Conservation (phyloP, 1,140 invertebrate species). For the Aphelinus certus region DNA sequence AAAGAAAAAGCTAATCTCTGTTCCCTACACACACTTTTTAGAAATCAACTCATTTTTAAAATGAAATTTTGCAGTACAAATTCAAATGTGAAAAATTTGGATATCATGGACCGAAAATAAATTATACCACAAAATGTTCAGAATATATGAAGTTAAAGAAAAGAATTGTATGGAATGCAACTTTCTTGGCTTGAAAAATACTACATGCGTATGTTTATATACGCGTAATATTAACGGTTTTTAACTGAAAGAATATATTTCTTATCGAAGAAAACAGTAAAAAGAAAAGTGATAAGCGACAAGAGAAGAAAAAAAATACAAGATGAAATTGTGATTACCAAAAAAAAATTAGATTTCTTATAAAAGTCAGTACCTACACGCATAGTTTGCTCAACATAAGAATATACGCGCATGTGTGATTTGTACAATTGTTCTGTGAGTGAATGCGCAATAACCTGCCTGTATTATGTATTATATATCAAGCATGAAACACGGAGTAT, state of each 20-base stretch:
- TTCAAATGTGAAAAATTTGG: conserved; percentile 17
- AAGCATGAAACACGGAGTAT: conserved; percentile 30
- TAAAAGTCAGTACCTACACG: conserved; percentile 21
- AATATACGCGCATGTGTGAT: conserved; percentile 10
- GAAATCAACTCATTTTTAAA: too few relatives aligned
- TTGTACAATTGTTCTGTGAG: conserved; percentile 3
- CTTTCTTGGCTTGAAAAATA: too few relatives aligned
- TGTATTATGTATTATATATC: conserved; percentile 36
- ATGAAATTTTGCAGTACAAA: conserved; percentile 49
- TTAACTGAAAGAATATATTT: background rate
- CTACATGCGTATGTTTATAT: too few relatives aligned
- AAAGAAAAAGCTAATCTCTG: conserved; percentile 48
- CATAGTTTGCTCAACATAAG: conserved; percentile 13
- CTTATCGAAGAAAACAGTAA: background rate
- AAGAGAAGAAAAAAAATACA: conserved; percentile 19
- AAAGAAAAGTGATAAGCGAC: conserved; percentile 14
- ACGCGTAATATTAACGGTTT: too few relatives aligned
- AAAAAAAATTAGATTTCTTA: conserved; percentile 19
- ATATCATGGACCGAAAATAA: conserved; percentile 12
- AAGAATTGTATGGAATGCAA: too few relatives aligned
- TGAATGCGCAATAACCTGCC: conserved; percentile 20
- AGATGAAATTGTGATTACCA: background rate
- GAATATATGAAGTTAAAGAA: too few relatives aligned
- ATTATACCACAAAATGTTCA: too few relatives aligned
- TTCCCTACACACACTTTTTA: background rate